Evolutionary conservation across 2,113 vertebrate genomes (phyloP).

Genomic region (Cathartes aura): DNA sequence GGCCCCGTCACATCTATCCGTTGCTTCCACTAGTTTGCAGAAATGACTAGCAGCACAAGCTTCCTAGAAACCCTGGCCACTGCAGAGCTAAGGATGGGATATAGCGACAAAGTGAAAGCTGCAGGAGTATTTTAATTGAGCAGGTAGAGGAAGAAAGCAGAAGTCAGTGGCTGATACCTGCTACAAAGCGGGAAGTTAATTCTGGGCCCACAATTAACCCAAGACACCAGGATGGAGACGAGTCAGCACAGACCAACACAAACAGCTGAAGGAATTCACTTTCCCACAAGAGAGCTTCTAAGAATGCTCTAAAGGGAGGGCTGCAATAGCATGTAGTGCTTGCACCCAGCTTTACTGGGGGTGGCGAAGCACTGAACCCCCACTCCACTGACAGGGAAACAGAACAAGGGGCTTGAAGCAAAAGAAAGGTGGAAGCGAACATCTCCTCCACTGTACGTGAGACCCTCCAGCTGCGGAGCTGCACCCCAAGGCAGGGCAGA

Average conservation of each 20-base stretch:
- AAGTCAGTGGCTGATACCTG: constrained; percentile 21
- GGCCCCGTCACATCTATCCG: neutral
- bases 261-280: constrained; percentile 46
- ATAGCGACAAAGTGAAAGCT: constrained; percentile 7
- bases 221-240: neutral
- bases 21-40: neutral
- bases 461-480: neutral
- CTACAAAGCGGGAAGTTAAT: constrained; percentile 17
- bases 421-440: constrained; percentile 15
- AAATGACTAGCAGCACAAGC: constrained; percentile 12
- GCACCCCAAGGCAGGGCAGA: neutral
- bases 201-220: constrained; percentile 37
- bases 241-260: constrained; percentile 34
- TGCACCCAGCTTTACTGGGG: neutral
- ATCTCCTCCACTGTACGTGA: neutral
- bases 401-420: neutral
- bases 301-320: constrained; percentile 13
- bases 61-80: constrained; percentile 11
- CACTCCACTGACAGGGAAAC: constrained; percentile 16
- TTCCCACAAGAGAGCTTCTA: constrained; percentile 48
- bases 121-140: constrained; percentile 27
- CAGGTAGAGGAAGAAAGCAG: neutral
- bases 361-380: constrained; percentile 23
- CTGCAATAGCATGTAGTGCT: constrained; percentile 25
- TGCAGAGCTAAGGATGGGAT: constrained; percentile 15